phyloP scores from a whole-genome alignment of 2,113 vertebrate genomes.

The Mola mola region DNA sequence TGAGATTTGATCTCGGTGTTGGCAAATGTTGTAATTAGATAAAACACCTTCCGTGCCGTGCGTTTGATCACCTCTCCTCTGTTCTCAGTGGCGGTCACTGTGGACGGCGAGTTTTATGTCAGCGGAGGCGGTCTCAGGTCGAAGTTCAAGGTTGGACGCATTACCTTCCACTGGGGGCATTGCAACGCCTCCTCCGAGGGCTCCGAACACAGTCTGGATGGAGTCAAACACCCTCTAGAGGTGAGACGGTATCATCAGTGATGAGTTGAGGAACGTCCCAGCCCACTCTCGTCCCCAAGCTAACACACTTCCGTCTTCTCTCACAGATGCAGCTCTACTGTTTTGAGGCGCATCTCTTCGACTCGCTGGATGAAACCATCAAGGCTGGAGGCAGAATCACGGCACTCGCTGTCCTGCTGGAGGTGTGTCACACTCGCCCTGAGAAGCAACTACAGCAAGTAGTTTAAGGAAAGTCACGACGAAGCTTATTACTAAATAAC shows the following conservation, averaged over 20 bases:
- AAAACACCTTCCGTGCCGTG: too few relatives aligned
- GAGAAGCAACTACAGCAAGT: too few relatives aligned
- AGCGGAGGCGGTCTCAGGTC: slow-evolving; percentile 89
- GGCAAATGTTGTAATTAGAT: too few relatives aligned
- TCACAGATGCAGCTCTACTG: slow-evolving; percentile 98
- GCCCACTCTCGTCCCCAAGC: too few relatives aligned
- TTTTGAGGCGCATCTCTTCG: slow-evolving; percentile 85
- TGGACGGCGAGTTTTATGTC: slow-evolving; percentile 90
- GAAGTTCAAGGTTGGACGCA: slow-evolving; percentile 90
- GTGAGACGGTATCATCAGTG: slow-evolving; percentile 69
- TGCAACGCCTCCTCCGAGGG: slow-evolving; percentile 93
- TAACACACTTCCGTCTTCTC: too few relatives aligned
- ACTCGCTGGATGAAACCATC: slow-evolving; percentile 87
- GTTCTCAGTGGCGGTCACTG: slow-evolving; percentile 88
- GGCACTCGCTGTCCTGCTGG: slow-evolving; percentile 91
- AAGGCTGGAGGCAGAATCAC: slow-evolving; percentile 89
- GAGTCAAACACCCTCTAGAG: slow-evolving; percentile 93
- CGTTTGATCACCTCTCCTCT: slow-evolving; percentile 2
- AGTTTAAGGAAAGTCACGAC: not conserved
- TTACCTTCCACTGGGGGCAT: slow-evolving; percentile 97
- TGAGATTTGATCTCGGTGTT: too few relatives aligned
- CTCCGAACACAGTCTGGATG: slow-evolving; percentile 94
- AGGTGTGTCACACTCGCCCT: too few relatives aligned
- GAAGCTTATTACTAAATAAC: too few relatives aligned
- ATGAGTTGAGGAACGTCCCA: too few relatives aligned